Percentiles rank a stretch among this genome's conserved stretches.
These are phyloP conservation scores for Phylloscopus collybita DNA, from an alignment of 2,797 vertebrate species.

Conservation along the genomic window DNA sequence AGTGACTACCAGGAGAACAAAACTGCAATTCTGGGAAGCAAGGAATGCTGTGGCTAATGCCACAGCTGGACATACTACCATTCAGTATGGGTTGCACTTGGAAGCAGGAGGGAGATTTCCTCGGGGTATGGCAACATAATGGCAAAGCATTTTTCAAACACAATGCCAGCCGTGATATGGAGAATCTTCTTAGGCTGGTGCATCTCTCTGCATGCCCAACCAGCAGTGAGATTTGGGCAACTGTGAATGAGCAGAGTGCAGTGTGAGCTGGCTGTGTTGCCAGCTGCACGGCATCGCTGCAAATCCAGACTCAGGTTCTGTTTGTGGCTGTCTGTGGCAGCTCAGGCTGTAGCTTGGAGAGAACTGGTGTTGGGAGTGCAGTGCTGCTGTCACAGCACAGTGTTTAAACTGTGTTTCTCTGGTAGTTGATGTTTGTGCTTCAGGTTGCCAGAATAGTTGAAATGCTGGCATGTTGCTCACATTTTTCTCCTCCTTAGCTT, in stretches of 20 bases:
- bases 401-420: background rate
- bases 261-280: background rate
- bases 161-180: background rate
- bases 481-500: background rate
- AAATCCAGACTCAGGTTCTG: background rate
- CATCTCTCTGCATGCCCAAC: background rate
- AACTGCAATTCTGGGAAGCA: background rate
- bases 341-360: background rate
- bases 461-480: accelerated
- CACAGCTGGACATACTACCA: accelerated
- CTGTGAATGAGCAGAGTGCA: background rate
- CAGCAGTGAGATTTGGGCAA: background rate
- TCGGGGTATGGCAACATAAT: accelerated
- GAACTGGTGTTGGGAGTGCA: background rate
- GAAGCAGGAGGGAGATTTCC: background rate
- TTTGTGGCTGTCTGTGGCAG: background rate
- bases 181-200: background rate
- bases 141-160: background rate
- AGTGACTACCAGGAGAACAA: background rate
- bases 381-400: accelerated
- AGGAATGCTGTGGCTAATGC: background rate
- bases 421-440: background rate
- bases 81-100: background rate
- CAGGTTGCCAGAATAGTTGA: background rate
- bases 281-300: accelerated